These are phyloP conservation scores for Cephus pygmeus DNA, from an alignment of 2,888 invertebrate genomes.

Conservation along the genomic window DNA sequence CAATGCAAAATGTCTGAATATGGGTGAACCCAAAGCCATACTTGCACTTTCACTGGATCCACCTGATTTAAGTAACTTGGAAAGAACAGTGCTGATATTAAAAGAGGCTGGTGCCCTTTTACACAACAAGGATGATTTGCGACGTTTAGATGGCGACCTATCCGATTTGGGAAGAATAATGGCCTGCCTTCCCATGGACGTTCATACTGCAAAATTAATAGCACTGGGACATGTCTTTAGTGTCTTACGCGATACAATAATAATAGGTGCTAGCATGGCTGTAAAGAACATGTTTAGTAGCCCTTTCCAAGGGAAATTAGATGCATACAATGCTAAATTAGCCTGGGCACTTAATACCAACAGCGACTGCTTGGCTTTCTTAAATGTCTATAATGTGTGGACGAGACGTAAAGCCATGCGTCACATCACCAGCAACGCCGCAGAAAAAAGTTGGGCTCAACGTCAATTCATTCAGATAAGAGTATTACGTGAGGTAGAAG, in stretches of 20 bases:
- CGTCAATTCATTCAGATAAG: conserved; percentile 77
- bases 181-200: conserved; percentile 85
- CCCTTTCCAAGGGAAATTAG: conserved; percentile 77
- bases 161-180: conserved; percentile 88
- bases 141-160: conserved; percentile 83
- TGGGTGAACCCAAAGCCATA: conserved; percentile 83
- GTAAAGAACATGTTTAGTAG: conserved; percentile 83
- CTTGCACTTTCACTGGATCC: conserved; percentile 88
- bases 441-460: conserved; percentile 76
- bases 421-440: conserved; percentile 68
- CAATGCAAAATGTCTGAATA: conserved; percentile 82
- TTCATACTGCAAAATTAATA: conserved; percentile 84
- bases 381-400: conserved; percentile 88
- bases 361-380: conserved; percentile 86
- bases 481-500: conserved; percentile 79
- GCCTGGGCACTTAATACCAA: conserved; percentile 85
- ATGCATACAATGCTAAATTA: conserved; percentile 80
- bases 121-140: conserved; percentile 70
- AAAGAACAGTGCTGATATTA: conserved; percentile 82
- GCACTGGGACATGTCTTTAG: conserved; percentile 88
- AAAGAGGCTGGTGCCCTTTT: conserved; percentile 88
- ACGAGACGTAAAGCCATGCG: conserved; percentile 71
- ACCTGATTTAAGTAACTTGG: conserved; percentile 85
- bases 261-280: conserved; percentile 88
- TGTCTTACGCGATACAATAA: conserved; percentile 83